Percentiles rank a stretch among this genome's conserved stretches.
Evolutionary conservation across 2,113 vertebrate species (phyloP).

Genomic region (Hoplias malabaricus): DNA sequence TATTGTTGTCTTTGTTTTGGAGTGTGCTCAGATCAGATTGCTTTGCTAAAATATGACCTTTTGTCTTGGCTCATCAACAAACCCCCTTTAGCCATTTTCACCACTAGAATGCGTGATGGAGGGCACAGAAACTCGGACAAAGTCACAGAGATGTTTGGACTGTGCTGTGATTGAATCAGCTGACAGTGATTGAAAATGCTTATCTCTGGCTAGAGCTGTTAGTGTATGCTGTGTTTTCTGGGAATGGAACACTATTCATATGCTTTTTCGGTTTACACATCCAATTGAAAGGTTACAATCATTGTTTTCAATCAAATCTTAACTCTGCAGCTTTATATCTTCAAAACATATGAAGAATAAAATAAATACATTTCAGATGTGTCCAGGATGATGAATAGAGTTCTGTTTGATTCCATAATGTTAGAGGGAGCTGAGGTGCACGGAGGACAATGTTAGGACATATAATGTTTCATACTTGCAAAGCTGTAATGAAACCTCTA

Average conservation of each 20-base stretch:
- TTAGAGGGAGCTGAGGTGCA: too few species aligned
- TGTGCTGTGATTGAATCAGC: conserved; percentile 4
- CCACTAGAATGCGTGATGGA: conserved; percentile 25
- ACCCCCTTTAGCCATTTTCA: conserved; percentile 16
- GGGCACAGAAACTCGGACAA: conserved; percentile 1
- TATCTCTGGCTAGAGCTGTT: background rate
- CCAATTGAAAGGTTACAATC: background rate
- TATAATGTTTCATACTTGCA: too few species aligned
- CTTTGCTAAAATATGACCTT: conserved; percentile 38
- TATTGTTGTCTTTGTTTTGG: conserved; percentile 2
- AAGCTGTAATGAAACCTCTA: too few species aligned
- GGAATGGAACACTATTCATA: background rate
- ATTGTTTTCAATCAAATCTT: background rate
- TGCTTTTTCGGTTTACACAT: background rate
- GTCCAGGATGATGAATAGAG: background rate
- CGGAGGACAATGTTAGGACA: too few species aligned
- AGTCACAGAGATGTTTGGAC: background rate
- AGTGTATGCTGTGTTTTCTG: background rate
- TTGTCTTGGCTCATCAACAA: conserved; percentile 24
- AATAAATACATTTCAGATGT: background rate
- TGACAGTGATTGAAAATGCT: conserved; percentile 3
- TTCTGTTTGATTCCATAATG: too few species aligned
- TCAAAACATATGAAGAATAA: background rate
- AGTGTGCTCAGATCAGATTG: conserved; percentile 19
- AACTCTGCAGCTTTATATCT: background rate